Evolutionary conservation across 2,888 invertebrate species (phyloP).

Genomic region (Troilus luridus): DNA sequence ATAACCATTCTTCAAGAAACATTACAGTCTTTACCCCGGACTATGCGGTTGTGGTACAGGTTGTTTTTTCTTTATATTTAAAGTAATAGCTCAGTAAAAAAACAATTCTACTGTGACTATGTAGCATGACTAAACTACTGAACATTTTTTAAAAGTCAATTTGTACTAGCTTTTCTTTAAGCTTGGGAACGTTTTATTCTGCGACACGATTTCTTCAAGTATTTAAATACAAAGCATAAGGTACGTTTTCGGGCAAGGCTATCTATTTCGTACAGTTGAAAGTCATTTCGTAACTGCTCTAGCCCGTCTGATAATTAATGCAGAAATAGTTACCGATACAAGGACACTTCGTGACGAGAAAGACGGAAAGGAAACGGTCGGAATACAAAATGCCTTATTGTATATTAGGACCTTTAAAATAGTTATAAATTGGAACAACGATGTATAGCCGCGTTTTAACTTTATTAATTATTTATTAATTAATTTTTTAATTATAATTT

Average conservation of each 20-base stretch:
- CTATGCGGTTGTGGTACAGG: too few species aligned
- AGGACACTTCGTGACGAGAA: constrained; percentile 45
- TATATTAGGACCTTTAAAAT: background rate
- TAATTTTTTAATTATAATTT: too few species aligned
- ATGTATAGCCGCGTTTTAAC: background rate
- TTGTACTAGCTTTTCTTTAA: too few species aligned
- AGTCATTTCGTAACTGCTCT: background rate
- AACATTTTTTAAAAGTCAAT: too few species aligned
- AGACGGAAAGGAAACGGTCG: background rate
- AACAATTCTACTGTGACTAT: too few species aligned
- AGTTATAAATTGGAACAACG: background rate
- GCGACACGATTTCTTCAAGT: background rate
- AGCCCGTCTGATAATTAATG: constrained; percentile 7
- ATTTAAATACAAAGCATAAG: background rate
- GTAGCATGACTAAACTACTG: too few species aligned
- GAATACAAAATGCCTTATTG: background rate
- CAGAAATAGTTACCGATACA: constrained; percentile 42
- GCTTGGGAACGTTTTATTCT: background rate
- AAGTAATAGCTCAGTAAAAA: too few species aligned
- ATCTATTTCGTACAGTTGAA: background rate
- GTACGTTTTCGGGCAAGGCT: background rate
- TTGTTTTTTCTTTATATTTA: too few species aligned
- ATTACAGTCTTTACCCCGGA: too few species aligned
- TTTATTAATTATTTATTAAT: too few species aligned
- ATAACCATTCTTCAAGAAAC: too few species aligned